Evolutionary conservation across 2,888 invertebrate genomes (phyloP).

Genomic region (Aphidoletes aphidimyza): DNA sequence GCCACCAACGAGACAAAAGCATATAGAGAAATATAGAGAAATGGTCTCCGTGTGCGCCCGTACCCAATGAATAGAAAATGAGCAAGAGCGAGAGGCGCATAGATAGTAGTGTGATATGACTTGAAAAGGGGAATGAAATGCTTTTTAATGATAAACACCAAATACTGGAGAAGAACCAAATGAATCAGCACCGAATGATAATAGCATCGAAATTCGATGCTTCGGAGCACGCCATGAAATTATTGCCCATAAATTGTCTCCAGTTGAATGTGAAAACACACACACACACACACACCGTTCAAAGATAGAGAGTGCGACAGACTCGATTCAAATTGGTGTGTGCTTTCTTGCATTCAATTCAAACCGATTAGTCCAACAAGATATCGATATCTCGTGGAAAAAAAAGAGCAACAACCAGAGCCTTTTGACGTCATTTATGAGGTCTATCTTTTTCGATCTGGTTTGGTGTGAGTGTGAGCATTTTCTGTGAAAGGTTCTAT

Average conservation of each 20-base stretch:
- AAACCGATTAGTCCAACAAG: not conserved
- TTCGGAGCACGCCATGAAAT: conserved; percentile 43
- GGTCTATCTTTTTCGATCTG: not conserved
- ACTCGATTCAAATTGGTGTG: not conserved
- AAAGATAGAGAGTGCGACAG: not conserved
- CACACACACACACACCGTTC: not conserved
- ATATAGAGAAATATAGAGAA: not conserved
- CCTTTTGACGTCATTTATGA: conserved; percentile 31
- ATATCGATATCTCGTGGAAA: conserved; percentile 15
- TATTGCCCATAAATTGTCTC: conserved; percentile 49
- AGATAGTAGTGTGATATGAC: not conserved
- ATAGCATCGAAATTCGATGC: conserved; percentile 37
- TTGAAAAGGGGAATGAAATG: conserved; percentile 32
- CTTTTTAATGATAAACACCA: conserved; percentile 43
- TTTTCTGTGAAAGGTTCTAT: too few species aligned
- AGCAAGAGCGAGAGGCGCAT: not conserved
- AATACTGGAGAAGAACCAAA: not conserved
- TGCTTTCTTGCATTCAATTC: not conserved
- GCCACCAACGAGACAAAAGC: too few species aligned
- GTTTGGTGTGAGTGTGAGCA: too few species aligned
- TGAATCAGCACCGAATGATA: not conserved
- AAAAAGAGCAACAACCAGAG: not conserved
- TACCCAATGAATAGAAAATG: too few species aligned
- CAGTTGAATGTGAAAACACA: not conserved
- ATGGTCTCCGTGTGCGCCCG: too few species aligned